These are phyloP conservation scores for Centropyge bicolor DNA, from an alignment of 2,797 vertebrate genomes.

Conservation along the genomic window DNA sequence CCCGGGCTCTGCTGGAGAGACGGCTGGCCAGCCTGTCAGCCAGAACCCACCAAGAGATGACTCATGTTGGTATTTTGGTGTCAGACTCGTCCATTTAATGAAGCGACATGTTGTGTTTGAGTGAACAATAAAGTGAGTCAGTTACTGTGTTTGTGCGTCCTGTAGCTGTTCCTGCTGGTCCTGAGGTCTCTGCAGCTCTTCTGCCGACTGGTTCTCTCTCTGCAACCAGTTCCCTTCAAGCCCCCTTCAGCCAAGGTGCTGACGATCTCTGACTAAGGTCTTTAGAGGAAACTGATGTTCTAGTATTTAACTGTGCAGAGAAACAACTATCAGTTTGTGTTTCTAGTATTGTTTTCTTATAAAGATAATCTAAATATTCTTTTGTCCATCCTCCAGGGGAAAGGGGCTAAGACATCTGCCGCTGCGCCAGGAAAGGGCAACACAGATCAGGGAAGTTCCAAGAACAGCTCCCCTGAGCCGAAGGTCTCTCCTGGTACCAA, in stretches of 20 bases:
- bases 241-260: constrained; percentile 86
- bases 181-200: constrained; percentile 91
- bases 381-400: constrained; percentile 59
- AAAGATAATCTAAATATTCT: background rate
- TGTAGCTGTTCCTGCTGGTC: constrained; percentile 93
- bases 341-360: too few relatives aligned
- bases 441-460: constrained; percentile 49
- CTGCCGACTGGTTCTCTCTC: constrained; percentile 93
- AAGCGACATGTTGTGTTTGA: background rate
- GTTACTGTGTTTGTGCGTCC: constrained; percentile 37
- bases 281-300: background rate
- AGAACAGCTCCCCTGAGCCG: constrained; percentile 53
- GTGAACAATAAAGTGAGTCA: background rate
- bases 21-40: constrained; percentile 89
- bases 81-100: background rate
- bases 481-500: constrained; percentile 79
- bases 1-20: constrained; percentile 85
- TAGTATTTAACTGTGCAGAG: too few relatives aligned
- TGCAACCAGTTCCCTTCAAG: constrained; percentile 94
- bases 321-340: too few relatives aligned
- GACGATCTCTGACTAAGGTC: background rate
- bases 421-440: constrained; percentile 51
- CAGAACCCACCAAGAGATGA: constrained; percentile 91
- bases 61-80: constrained; percentile 86
- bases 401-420: constrained; percentile 57